phyloP scores from a whole-genome alignment of 2,888 invertebrate species.

The Dolichomitus sp. region DNA sequence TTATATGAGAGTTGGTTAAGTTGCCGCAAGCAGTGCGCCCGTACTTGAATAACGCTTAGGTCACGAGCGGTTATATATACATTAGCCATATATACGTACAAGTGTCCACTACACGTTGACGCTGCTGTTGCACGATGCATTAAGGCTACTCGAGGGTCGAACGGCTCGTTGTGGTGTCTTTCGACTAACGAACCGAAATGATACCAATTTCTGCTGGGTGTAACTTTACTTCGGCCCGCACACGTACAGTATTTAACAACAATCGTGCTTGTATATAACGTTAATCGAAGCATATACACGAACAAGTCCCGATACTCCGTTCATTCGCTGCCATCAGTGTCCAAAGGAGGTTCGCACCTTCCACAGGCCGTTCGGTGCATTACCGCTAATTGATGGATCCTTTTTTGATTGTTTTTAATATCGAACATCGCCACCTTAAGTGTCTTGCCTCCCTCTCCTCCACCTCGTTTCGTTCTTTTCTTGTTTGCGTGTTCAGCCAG shows the following conservation, averaged over 20 bases:
- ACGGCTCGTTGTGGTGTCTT: conserved; percentile 59
- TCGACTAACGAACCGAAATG: conserved; percentile 82
- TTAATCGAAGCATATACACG: not conserved
- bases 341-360: conserved; percentile 28
- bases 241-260: conserved; percentile 23
- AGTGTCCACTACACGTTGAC: conserved; percentile 30
- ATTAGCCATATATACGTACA: conserved; percentile 44
- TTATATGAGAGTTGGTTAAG: conserved; percentile 27
- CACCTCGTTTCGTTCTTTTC: conserved; percentile 62
- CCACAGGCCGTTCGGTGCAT: conserved; percentile 75
- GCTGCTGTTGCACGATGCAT: conserved; percentile 9
- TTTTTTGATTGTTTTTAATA: conserved; percentile 78
- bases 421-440: conserved; percentile 73
- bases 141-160: conserved; percentile 16
- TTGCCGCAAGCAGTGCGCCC: conserved; percentile 48
- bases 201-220: conserved; percentile 75
- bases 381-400: conserved; percentile 80
- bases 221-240: conserved; percentile 58
- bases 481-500: conserved; percentile 43
- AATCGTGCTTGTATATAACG: conserved; percentile 19
- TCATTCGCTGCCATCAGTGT: conserved; percentile 58
- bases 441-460: conserved; percentile 49
- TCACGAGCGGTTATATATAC: conserved; percentile 50
- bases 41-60: conserved; percentile 52
- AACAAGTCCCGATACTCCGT: conserved; percentile 34